Evolutionary conservation across 2,888 invertebrate species (phyloP).

Genomic region (Pyrgus malvae): DNA sequence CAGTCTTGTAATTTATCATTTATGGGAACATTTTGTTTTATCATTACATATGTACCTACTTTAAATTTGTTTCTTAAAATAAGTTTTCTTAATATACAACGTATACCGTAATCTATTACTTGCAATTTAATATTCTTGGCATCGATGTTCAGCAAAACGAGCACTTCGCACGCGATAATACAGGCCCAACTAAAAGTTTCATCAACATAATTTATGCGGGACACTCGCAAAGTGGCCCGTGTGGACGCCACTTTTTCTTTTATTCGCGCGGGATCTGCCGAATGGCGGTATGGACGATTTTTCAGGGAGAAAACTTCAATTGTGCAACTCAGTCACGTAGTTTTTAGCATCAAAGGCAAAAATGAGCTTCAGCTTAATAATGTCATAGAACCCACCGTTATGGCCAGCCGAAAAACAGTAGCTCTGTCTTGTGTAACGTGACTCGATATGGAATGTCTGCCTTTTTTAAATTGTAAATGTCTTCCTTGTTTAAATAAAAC

Average conservation of each 20-base stretch:
- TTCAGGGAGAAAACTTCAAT: conserved; percentile 57
- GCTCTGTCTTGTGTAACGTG: conserved; percentile 16
- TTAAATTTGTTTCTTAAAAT: too few relatives aligned
- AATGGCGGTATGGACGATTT: conserved; percentile 62
- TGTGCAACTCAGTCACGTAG: conserved; percentile 74
- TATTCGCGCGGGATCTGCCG: conserved; percentile 59
- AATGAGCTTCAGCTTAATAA: conserved; percentile 77
- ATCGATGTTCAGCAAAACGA: conserved; percentile 9
- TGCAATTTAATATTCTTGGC: conserved; percentile 3
- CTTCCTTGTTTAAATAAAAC: conserved; percentile 24
- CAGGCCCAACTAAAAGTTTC: conserved; percentile 57
- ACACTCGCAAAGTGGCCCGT: conserved; percentile 58
- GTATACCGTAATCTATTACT: too few relatives aligned
- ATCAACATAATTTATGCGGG: conserved; percentile 77
- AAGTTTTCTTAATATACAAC: too few relatives aligned
- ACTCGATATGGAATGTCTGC: conserved; percentile 10
- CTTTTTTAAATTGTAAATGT: conserved; percentile 21
- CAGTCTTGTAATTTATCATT: too few relatives aligned
- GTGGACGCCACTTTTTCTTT: conserved; percentile 62
- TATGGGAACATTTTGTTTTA: too few relatives aligned
- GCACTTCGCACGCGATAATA: conserved; percentile 36
- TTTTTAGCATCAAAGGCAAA: conserved; percentile 67
- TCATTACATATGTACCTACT: too few relatives aligned
- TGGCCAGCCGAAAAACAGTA: neutral
- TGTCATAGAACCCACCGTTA: conserved; percentile 55